A percentile compares a stretch with the other conserved stretches of the same genome.
These are phyloP conservation scores for Volucella inflata DNA, from an alignment of 2,888 invertebrate genomes.

Conservation along the genomic window DNA sequence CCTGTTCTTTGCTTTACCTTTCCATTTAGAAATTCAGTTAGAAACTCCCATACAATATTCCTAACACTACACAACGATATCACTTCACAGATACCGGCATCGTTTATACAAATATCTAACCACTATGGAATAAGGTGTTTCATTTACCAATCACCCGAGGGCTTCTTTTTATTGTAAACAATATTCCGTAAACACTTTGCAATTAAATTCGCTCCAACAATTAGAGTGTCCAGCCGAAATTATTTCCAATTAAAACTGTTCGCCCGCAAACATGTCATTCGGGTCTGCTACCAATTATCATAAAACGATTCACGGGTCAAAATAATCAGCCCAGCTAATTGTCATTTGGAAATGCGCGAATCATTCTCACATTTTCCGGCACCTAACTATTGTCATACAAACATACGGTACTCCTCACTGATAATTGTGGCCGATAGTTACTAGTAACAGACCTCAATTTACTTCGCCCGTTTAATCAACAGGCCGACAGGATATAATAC, in stretches of 20 bases:
- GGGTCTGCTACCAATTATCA: slow-evolving; percentile 46
- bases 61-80: too few species aligned
- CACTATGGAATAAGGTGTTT: too few species aligned
- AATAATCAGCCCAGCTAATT: slow-evolving; percentile 47
- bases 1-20: too few species aligned
- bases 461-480: slow-evolving; percentile 51
- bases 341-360: slow-evolving; percentile 49
- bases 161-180: too few species aligned
- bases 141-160: too few species aligned
- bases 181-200: neutral
- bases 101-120: too few species aligned
- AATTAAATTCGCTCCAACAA: slow-evolving; percentile 34
- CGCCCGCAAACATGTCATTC: slow-evolving; percentile 30
- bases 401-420: slow-evolving; percentile 40
- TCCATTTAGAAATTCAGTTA: too few species aligned
- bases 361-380: slow-evolving; percentile 36
- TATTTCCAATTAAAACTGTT: slow-evolving; percentile 35
- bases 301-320: slow-evolving; percentile 47
- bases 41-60: too few species aligned
- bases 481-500: slow-evolving; percentile 52
- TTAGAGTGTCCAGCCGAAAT: slow-evolving; percentile 12
- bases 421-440: slow-evolving; percentile 51
- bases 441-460: slow-evolving; percentile 35
- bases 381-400: slow-evolving; percentile 51
- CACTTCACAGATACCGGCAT: too few species aligned